Evolutionary conservation across 2,888 invertebrate species (phyloP), one percentile per base, ranked within the genome.

Genomic region (Watsonalla cultraria): DNA sequence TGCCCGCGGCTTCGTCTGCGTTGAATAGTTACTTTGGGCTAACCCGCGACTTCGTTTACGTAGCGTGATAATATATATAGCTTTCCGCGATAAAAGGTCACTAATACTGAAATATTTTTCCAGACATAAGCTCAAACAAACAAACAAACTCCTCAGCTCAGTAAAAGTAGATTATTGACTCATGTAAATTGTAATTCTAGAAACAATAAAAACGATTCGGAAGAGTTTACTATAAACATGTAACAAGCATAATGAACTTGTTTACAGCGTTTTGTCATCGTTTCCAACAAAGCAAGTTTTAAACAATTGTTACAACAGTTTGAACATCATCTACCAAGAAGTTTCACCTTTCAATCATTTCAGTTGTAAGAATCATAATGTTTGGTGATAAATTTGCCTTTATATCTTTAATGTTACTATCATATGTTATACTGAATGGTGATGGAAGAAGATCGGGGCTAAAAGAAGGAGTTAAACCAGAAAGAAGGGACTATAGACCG

Each of bases 401-500:
- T 1, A 48, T 58, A 7, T 39, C 58, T 11, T 47, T 52, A 11
- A 47, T 58, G 14, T 24, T 68, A 34, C 46, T 68, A 5, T 42
- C 60, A 15, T 52, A 64, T 7, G 58, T 65, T 35, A 59, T 64
- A 46, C 57, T 77, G 4, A 60, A 68, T 60, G 60, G 65, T 24
- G 68, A 70, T 37, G 57, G 75, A 5, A 66, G 51, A 47, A 61
- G 55, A n/a, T 60, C 62, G 0, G 58, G 51, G 0, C 24, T 75
- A 11, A 64, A 59, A 52, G 63, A 62, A 11, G 66, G 45, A 6
- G 33, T 34, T 0, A n/a, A 51, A 6, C 48, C 57, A 0, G 54
- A 55, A 15, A 61, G 51, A 35, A 74, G 74, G 46, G 80, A 80
- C 45, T 80, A 80, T 42, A 72, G 76, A 48, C 80, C 81, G 5